These are phyloP conservation scores for Sakesphorus luctuosus DNA, from an alignment of 2,113 vertebrate species.

Conservation along the genomic window DNA sequence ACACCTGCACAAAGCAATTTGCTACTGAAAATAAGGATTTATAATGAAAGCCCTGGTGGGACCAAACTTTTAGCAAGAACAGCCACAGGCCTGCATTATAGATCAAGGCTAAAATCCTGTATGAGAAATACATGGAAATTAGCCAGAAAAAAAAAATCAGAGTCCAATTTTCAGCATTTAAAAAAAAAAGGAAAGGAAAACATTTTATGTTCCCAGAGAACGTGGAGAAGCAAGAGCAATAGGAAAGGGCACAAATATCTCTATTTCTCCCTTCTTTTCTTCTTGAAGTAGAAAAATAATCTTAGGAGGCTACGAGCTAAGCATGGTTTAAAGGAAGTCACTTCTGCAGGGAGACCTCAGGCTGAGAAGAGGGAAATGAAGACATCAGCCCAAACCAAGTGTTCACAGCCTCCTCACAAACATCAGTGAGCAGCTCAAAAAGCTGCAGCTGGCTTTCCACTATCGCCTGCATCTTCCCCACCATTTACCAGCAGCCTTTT, in stretches of 20 bases:
- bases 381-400: not conserved
- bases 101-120: slow-evolving; percentile 36
- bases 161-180: not conserved
- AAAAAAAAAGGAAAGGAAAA: not conserved
- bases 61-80: slow-evolving; percentile 52
- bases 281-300: slow-evolving; percentile 20
- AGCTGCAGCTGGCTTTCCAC: slow-evolving; percentile 58
- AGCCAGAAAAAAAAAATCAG: not conserved
- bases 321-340: not conserved
- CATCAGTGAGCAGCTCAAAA: slow-evolving; percentile 6
- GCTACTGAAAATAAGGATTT: slow-evolving; percentile 38
- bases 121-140: slow-evolving; percentile 22
- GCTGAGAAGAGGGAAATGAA: slow-evolving; percentile 15
- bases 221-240: rapidly evolving
- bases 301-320: not conserved
- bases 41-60: not conserved
- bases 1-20: not conserved
- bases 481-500: slow-evolving; percentile 58
- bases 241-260: not conserved
- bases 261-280: not conserved
- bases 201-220: not conserved
- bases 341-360: not conserved
- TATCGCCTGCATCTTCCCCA: slow-evolving; percentile 20
- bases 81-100: slow-evolving; percentile 30
- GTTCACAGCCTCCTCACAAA: slow-evolving; percentile 12